A percentile compares a stretch with the other conserved stretches of the same genome.
Conservation (phyloP, 1,140 invertebrate genomes). For the Sitobion miscanthi region DNA sequence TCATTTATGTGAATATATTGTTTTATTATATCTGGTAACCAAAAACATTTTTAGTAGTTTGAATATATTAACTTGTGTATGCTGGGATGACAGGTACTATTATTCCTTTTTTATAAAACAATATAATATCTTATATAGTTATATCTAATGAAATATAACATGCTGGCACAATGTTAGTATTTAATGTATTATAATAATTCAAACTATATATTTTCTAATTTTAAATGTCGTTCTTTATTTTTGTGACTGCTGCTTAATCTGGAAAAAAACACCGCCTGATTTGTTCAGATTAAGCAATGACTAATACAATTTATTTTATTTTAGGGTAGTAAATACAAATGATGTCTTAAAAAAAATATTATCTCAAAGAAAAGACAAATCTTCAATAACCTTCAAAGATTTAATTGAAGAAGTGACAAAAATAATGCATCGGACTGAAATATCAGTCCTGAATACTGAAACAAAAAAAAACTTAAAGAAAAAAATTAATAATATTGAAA, state of each 20-base stretch:
- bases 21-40: background rate
- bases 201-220: background rate
- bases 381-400: constrained; percentile 73
- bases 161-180: no score
- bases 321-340: constrained; percentile 69
- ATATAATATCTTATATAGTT: background rate
- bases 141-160: background rate
- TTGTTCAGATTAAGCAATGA: background rate
- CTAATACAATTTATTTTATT: constrained; percentile 55
- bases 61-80: background rate
- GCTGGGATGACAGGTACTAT: background rate
- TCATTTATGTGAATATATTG: background rate
- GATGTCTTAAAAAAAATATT: constrained; percentile 63
- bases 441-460: constrained; percentile 67
- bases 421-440: constrained; percentile 79
- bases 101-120: background rate
- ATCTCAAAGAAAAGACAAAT: constrained; percentile 57
- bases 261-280: no score
- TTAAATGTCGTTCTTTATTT: background rate
- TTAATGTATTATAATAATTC: background rate
- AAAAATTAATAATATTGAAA: constrained; percentile 79
- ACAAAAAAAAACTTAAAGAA: constrained; percentile 62
- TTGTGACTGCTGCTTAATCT: no score
- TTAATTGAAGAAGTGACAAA: constrained; percentile 72
- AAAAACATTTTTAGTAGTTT: background rate